These are phyloP conservation scores for Porites lutea DNA, from an alignment of 64 coral and sea anemone species.

Conservation along the genomic window DNA sequence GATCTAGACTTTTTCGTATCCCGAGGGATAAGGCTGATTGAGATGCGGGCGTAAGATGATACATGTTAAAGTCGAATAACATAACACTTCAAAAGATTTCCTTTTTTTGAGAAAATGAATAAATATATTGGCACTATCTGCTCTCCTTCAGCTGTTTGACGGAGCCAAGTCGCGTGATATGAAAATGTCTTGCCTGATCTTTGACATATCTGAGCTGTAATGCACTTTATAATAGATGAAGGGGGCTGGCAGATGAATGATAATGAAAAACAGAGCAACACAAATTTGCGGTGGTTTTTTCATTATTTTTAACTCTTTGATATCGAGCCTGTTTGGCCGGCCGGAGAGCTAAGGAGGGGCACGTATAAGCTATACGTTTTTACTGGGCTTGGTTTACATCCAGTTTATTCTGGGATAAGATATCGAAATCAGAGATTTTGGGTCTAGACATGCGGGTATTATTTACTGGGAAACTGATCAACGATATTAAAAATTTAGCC, in stretches of 20 bases:
- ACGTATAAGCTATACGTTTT: too few species aligned
- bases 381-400: too few species aligned
- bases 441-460: too few species aligned
- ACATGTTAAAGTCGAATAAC: neutral
- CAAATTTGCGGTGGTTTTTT: neutral
- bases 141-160: neutral
- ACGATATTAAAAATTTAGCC: too few species aligned
- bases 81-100: neutral
- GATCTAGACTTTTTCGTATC: too few species aligned
- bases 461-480: too few species aligned
- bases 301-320: neutral
- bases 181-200: neutral
- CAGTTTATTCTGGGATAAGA: too few species aligned
- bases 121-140: conserved; percentile 1
- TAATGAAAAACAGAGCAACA: neutral
- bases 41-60: neutral
- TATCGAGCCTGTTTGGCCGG: neutral
- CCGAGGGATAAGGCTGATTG: neutral
- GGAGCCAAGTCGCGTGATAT: neutral
- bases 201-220: neutral
- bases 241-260: neutral
- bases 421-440: too few species aligned
- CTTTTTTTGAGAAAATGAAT: neutral
- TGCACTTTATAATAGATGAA: neutral
- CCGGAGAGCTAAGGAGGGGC: too few species aligned